Evolutionary conservation across 2,113 vertebrate genomes (phyloP).

Genomic region (Poecile atricapillus): DNA sequence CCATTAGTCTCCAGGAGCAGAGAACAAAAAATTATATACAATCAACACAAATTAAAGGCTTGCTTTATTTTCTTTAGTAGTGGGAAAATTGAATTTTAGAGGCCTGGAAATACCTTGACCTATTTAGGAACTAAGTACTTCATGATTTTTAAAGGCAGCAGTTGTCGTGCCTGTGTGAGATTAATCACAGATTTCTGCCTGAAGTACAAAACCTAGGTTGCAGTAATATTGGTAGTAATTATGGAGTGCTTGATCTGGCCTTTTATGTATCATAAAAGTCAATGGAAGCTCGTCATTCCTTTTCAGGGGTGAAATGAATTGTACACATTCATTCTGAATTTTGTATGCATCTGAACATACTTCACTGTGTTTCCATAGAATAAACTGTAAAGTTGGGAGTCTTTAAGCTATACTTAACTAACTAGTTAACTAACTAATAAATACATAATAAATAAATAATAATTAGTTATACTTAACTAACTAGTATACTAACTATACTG

Average conservation of each 20-base stretch:
- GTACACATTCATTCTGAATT: not conserved
- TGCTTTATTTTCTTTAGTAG: not conserved
- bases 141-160: conserved; percentile 19
- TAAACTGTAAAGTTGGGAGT: not conserved
- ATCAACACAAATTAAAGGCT: not conserved
- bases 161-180: conserved; percentile 52
- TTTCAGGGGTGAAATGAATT: not conserved
- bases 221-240: not conserved
- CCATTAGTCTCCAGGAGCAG: not conserved
- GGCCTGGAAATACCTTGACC: conserved; percentile 35
- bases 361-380: not conserved
- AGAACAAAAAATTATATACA: not conserved
- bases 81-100: not conserved
- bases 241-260: not conserved
- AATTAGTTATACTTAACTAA: too few species aligned
- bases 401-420: not conserved
- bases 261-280: not conserved
- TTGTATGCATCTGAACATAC: not conserved
- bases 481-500: not conserved
- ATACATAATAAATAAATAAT: too few species aligned
- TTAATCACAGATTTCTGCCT: conserved; percentile 21
- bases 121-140: not conserved
- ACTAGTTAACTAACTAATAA: too few species aligned
- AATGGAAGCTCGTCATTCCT: not conserved
- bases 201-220: not conserved